Conservation (phyloP, 2,113 vertebrate genomes). For the Origma solitaria region DNA sequence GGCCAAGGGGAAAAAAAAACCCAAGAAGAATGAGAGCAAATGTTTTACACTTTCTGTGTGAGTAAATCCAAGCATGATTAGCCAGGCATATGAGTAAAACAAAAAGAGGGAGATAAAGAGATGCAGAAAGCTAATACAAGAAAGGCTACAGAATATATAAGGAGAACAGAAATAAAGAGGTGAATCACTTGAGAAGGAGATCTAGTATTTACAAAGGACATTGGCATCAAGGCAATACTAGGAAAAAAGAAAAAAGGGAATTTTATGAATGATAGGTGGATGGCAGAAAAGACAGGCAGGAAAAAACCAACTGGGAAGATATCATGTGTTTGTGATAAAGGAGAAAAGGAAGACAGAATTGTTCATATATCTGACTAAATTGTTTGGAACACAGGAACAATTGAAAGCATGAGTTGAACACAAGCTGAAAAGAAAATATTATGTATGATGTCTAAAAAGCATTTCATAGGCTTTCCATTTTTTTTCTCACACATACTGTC, state of each 20-base stretch:
- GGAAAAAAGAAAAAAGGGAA: background rate
- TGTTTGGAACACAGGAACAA: background rate
- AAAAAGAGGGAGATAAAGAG: background rate
- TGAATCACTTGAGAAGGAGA: background rate
- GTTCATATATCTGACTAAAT: background rate
- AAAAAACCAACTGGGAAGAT: background rate
- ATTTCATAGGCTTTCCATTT: background rate
- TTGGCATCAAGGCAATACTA: background rate
- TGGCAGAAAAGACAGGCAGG: background rate
- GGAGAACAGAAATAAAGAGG: background rate
- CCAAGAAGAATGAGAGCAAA: background rate
- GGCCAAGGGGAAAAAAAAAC: background rate
- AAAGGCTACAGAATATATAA: background rate
- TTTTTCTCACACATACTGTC: background rate
- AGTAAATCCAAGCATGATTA: background rate
- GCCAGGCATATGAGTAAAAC: background rate
- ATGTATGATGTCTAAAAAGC: background rate
- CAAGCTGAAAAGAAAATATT: background rate
- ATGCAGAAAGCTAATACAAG: background rate
- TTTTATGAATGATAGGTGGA: background rate
- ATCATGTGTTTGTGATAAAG: background rate
- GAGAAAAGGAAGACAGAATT: background rate
- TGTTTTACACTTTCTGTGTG: background rate
- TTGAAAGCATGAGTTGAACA: background rate
- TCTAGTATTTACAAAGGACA: background rate